A percentile compares a stretch with the other conserved stretches of the same genome.
Evolutionary conservation across 2,888 invertebrate genomes (phyloP).

Genomic region (Megamerina dolium): DNA sequence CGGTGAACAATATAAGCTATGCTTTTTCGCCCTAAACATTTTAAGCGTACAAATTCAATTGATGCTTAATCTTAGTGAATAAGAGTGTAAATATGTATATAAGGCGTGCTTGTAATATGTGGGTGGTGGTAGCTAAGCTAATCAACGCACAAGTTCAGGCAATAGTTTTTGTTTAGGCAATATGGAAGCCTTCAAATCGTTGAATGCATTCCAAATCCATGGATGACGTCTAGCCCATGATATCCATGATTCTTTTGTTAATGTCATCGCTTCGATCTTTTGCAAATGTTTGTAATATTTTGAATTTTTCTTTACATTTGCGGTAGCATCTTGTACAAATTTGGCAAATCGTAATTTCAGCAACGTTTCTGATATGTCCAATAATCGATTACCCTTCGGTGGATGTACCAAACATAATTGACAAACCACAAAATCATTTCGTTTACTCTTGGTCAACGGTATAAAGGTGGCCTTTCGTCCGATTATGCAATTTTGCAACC

Average conservation of each 20-base stretch:
- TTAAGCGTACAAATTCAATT: no score
- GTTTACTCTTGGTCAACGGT: constrained; percentile 43
- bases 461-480: constrained; percentile 48
- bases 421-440: constrained; percentile 48
- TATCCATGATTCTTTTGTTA: constrained; percentile 30
- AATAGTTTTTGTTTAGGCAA: constrained; percentile 39
- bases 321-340: constrained; percentile 30
- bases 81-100: no score
- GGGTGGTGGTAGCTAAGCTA: no score
- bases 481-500: constrained; percentile 51
- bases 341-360: constrained; percentile 45
- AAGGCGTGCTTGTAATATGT: no score
- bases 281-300: constrained; percentile 42
- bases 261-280: constrained; percentile 33
- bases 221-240: constrained; percentile 32
- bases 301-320: constrained; percentile 28
- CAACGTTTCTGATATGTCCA: constrained; percentile 44
- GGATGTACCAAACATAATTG: constrained; percentile 47
- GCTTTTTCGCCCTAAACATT: no score
- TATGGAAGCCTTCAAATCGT: constrained; percentile 31
- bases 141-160: constrained; percentile 44
- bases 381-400: constrained; percentile 33
- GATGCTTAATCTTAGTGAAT: no score
- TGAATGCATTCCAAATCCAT: constrained; percentile 32
- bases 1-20: no score